Evolutionary conservation across 2,888 invertebrate species (phyloP).

Genomic region (Micoletzkya japonica): DNA sequence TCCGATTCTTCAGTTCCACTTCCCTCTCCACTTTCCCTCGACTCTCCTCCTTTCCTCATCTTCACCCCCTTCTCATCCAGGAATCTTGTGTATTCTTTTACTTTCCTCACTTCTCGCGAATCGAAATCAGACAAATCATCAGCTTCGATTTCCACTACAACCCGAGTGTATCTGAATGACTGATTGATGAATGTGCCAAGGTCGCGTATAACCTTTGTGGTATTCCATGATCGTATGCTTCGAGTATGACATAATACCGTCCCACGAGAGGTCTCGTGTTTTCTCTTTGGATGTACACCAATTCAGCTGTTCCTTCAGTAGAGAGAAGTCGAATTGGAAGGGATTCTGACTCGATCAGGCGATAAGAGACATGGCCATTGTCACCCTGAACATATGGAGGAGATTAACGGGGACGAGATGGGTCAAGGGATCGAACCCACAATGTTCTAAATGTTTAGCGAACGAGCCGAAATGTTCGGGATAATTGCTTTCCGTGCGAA

Average conservation of each 20-base stretch:
- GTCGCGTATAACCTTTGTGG: conserved; percentile 14
- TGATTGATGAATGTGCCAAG: background rate
- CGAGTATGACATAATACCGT: conserved; percentile 37
- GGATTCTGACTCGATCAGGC: conserved; percentile 6
- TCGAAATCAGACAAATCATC: conserved; percentile 19
- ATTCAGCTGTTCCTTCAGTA: conserved; percentile 3
- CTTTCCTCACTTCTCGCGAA: conserved; percentile 1
- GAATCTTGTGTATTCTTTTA: background rate
- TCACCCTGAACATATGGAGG: background rate
- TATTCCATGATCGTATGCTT: conserved; percentile 45
- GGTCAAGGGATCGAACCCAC: too few species aligned
- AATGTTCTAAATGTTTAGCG: too few species aligned
- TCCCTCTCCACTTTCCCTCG: background rate
- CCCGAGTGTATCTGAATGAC: conserved; percentile 7
- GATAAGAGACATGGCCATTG: conserved; percentile 18
- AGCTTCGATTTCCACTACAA: conserved; percentile 14
- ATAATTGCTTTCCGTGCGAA: too few species aligned
- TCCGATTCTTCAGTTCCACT: background rate
- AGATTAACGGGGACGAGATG: background rate
- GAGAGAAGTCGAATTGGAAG: conserved; percentile 17
- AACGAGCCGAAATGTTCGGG: too few species aligned
- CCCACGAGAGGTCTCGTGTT: conserved; percentile 15
- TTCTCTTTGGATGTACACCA: conserved; percentile 1
- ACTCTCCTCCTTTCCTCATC: background rate
- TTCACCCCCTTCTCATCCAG: background rate